Conservation (phyloP, 2,797 vertebrate species). For the Argya squamiceps region DNA sequence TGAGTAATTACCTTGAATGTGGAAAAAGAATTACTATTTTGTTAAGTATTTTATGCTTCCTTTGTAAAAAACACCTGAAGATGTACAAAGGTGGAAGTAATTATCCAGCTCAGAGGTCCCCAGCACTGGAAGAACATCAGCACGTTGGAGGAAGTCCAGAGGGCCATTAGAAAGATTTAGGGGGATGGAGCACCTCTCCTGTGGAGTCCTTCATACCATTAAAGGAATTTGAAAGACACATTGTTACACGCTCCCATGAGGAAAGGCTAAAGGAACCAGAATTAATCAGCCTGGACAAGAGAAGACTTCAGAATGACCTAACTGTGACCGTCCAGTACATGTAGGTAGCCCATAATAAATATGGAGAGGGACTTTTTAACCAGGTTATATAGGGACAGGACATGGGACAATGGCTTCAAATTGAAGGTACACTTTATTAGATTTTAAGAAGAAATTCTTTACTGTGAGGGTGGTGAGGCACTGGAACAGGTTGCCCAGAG, state of each 20-base stretch:
- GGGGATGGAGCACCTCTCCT: neutral
- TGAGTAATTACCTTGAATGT: neutral
- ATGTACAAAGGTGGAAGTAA: neutral
- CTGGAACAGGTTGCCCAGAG: neutral
- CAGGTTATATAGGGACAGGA: neutral
- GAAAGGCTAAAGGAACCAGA: fast-evolving
- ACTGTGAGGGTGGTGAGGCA: neutral
- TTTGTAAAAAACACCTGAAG: neutral
- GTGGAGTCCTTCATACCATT: too few species aligned
- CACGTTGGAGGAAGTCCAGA: neutral
- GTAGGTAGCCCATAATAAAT: neutral
- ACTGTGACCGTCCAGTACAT: neutral
- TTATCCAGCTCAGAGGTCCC: neutral
- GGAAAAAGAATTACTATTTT: neutral
- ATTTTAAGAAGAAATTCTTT: neutral
- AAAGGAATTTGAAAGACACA: too few species aligned
- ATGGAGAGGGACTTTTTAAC: neutral
- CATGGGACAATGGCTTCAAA: neutral
- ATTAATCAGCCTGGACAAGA: neutral
- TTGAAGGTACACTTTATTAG: too few species aligned
- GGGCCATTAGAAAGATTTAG: neutral
- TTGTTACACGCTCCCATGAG: too few species aligned
- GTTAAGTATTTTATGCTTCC: neutral
- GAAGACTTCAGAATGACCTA: neutral
- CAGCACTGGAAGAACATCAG: neutral